Evolutionary conservation across 1,140 invertebrate genomes (phyloP).

Genomic region (Lepidurus arcticus): DNA sequence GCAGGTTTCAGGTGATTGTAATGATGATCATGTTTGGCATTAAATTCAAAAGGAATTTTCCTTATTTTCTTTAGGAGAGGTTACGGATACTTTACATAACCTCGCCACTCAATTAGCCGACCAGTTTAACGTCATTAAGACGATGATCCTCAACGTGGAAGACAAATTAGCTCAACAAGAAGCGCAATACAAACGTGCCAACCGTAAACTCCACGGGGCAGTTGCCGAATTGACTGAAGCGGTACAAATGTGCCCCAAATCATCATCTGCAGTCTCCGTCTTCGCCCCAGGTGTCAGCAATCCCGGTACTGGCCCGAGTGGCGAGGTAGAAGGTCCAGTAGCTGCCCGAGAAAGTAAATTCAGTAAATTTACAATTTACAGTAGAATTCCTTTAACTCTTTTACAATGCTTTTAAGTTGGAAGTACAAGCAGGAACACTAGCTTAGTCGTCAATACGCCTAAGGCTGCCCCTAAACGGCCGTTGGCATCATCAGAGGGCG

Average conservation of each 20-base stretch:
- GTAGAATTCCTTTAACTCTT: too few species aligned
- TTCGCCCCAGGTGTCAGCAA: neutral
- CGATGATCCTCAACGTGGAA: slow-evolving; percentile 43
- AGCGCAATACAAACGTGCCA: slow-evolving; percentile 38
- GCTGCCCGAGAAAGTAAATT: neutral
- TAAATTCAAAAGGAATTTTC: neutral
- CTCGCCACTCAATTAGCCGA: slow-evolving; percentile 41
- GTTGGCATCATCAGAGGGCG: slow-evolving; percentile 26
- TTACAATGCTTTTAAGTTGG: neutral
- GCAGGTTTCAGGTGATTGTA: neutral
- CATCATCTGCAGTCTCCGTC: neutral
- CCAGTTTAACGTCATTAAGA: slow-evolving; percentile 43
- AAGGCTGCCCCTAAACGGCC: neutral
- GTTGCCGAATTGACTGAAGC: slow-evolving; percentile 32
- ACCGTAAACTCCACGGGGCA: slow-evolving; percentile 33
- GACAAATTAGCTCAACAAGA: slow-evolving; percentile 43
- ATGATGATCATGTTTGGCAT: neutral
- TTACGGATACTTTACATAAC: slow-evolving; percentile 43
- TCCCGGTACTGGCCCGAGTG: slow-evolving; percentile 1
- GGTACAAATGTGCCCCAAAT: slow-evolving; percentile 25
- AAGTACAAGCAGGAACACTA: neutral
- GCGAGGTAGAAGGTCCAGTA: neutral
- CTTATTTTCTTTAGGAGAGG: slow-evolving; percentile 40
- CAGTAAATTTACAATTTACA: slow-evolving; percentile 22
- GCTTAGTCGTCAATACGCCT: neutral